Percentiles rank a stretch among this genome's conserved stretches.
These are phyloP conservation scores for Clarias fuscus DNA, from an alignment of 2,797 vertebrate species.

Conservation along the genomic window DNA sequence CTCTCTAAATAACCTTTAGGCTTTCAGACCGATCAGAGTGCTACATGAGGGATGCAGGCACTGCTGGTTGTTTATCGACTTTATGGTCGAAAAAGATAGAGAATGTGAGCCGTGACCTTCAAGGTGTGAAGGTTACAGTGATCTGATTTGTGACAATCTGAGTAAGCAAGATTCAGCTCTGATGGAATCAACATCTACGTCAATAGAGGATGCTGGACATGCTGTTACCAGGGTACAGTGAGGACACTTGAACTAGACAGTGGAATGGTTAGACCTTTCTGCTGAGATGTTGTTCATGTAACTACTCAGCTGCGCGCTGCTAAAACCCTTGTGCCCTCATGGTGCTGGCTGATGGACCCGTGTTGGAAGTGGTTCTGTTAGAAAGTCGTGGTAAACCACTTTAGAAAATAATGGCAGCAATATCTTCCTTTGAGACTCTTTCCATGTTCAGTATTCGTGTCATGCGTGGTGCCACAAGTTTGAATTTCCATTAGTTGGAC, in stretches of 20 bases:
- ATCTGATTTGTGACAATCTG: slow-evolving; percentile 29
- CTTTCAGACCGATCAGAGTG: neutral
- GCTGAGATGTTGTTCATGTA: neutral
- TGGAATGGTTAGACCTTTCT: neutral
- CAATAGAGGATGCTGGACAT: neutral
- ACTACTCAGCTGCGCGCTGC: neutral
- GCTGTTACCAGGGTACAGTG: neutral
- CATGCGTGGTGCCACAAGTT: neutral
- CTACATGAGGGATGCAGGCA: neutral
- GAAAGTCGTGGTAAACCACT: neutral
- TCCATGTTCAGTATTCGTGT: neutral
- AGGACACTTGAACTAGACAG: neutral
- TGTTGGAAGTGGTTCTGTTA: neutral
- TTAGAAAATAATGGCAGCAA: neutral
- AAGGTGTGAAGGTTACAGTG: neutral
- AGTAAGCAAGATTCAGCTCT: slow-evolving; percentile 3
- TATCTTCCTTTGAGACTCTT: neutral
- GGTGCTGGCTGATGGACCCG: neutral
- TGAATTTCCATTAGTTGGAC: slow-evolving; percentile 8
- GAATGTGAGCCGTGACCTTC: slow-evolving; percentile 5
- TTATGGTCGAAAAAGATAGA: neutral
- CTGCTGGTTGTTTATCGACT: slow-evolving; percentile 1
- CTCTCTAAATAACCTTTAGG: neutral
- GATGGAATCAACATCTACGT: neutral
- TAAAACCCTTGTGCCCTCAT: neutral